These are phyloP conservation scores for Drosophila melanica DNA, from an alignment of 1,140 invertebrate genomes.

Conservation along the genomic window DNA sequence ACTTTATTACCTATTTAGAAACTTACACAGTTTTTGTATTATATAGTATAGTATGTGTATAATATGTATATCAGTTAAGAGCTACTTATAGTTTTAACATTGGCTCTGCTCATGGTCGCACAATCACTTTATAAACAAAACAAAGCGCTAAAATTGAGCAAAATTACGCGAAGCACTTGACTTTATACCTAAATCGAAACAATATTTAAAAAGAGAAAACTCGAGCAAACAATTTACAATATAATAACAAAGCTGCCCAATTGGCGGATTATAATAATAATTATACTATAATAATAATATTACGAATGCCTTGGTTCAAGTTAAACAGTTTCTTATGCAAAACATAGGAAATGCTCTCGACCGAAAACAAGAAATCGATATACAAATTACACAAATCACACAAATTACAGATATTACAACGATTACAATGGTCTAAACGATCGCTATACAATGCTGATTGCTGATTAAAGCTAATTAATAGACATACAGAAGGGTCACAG, in stretches of 20 bases:
- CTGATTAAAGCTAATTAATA: slow-evolving; percentile 52
- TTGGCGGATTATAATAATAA: slow-evolving; percentile 23
- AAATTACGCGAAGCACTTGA: slow-evolving; percentile 77
- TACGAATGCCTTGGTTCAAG: slow-evolving; percentile 34
- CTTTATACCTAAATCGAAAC: slow-evolving; percentile 43
- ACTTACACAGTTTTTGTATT: slow-evolving; percentile 49
- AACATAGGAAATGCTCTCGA: slow-evolving; percentile 16
- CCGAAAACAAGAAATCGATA: slow-evolving; percentile 12
- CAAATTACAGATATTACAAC: slow-evolving; percentile 38
- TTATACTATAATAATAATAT: slow-evolving; percentile 25
- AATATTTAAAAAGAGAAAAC: slow-evolving; percentile 29
- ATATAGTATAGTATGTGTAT: slow-evolving; percentile 37
- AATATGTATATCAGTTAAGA: slow-evolving; percentile 62
- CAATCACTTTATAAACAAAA: slow-evolving; percentile 36
- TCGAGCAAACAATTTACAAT: slow-evolving; percentile 63
- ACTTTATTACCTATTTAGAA: slow-evolving; percentile 63
- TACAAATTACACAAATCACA: slow-evolving; percentile 29
- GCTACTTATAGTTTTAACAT: slow-evolving; percentile 77
- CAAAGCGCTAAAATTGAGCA: slow-evolving; percentile 79
- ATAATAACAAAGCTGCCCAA: slow-evolving; percentile 43
- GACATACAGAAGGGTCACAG: slow-evolving; percentile 45
- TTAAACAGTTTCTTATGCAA: slow-evolving; percentile 17
- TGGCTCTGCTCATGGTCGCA: slow-evolving; percentile 67
- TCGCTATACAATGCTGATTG: slow-evolving; percentile 60
- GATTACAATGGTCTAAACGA: slow-evolving; percentile 42